Evolutionary conservation across 2,888 invertebrate genomes (phyloP), one percentile per base, ranked within the genome.

Genomic region (Leptopilina syphax): DNA sequence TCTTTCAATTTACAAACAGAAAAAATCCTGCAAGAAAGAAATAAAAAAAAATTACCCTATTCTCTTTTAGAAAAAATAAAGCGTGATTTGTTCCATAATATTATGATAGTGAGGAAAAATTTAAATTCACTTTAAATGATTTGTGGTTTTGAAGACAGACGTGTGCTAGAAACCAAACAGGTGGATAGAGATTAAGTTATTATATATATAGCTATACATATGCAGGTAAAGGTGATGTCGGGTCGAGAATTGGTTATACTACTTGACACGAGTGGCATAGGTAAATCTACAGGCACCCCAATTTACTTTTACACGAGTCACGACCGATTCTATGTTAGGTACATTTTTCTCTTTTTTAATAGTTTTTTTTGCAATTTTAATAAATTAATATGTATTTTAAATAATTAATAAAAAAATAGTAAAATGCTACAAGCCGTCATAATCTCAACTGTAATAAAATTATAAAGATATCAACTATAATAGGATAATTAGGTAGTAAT

Each of bases 161-260:
- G 27, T 73, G n/a, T 73, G 27, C 54, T 27, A 54, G 70, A 73
- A 54, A 73, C 70, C 54, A 9, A 73, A 27, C 70, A 13, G 68
- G 68, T 57, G 70, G 24, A 24, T 7, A 27, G 18, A 70, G 70
- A 70, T 70, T 54, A 50, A 70, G 70, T 24, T 47, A 47, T 70
- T 18, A 3, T 63, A 24, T 63, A 24, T 1, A 13, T 57, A 65
- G 44, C 1, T 44, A 44, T 44, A 44, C 9, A 3, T 8, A 34
- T 34, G 34, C 70, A 73, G 57, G 70, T 57, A 41, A 57, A 73
- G 70, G 70, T 57, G 57, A 73, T 54, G 70, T 34, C 70, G 27
- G 70, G 34, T 34, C 54, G 34, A 70, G 27, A 73, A 57, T 34
- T 57, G 70, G 70, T 73, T 57, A 57, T 73, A 73, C 70, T 73